A percentile compares a stretch with the other conserved stretches of the same genome.
phyloP scores from a whole-genome alignment of 2,113 vertebrate genomes.

The Halichoeres trimaculatus region DNA sequence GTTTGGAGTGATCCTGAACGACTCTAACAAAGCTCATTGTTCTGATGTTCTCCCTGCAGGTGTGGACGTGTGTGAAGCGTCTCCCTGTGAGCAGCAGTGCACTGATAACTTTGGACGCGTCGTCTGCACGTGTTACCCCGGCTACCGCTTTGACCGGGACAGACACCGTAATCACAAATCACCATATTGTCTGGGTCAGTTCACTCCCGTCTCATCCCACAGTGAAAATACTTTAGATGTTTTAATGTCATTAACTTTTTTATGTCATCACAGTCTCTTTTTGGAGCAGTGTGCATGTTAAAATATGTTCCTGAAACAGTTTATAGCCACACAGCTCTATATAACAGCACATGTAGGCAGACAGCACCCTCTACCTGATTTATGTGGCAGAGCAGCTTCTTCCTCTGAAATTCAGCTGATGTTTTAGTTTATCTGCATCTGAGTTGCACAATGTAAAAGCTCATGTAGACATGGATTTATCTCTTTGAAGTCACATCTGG shows the following conservation, averaged over 20 bases:
- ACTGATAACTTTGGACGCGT: conserved; percentile 85
- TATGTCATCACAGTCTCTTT: too few relatives aligned
- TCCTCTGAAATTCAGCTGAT: not conserved
- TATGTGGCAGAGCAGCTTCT: not conserved
- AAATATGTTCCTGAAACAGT: not conserved
- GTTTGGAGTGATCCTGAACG: too few relatives aligned
- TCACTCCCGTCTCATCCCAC: not conserved
- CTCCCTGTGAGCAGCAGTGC: conserved; percentile 86
- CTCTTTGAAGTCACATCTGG: not conserved
- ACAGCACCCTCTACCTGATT: not conserved
- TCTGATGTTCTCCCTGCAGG: conserved; percentile 53
- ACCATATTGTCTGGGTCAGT: conserved; percentile 85
- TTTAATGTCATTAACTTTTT: too few relatives aligned
- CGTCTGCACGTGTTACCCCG: conserved; percentile 84
- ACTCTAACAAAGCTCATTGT: not conserved
- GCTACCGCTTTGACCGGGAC: conserved; percentile 83
- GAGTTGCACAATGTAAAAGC: not conserved
- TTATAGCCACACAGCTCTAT: not conserved
- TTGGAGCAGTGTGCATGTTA: too few relatives aligned
- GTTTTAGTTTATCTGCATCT: not conserved
- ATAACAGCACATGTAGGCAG: not conserved
- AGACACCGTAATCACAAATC: conserved; percentile 80
- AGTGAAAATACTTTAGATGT: not conserved
- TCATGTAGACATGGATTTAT: too few relatives aligned
- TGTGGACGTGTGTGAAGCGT: conserved; percentile 82